Conservation (phyloP, 2,113 vertebrate genomes). For the Leptobrachium ailaonicum region DNA sequence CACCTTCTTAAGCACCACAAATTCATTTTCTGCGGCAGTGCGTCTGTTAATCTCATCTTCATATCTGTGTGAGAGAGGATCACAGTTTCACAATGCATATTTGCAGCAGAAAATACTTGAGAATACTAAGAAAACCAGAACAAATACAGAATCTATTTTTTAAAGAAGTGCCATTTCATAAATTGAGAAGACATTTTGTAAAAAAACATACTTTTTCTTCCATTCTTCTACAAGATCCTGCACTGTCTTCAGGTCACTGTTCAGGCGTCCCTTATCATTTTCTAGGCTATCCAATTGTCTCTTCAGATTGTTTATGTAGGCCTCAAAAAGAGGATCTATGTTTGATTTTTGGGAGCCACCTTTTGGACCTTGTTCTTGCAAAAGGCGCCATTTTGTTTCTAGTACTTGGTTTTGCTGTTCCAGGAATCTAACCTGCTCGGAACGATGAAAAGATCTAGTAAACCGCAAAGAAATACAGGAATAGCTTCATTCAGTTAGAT, state of each 20-base stretch:
- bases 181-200: neutral
- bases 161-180: too few species aligned
- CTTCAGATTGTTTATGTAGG: slow-evolving; percentile 71
- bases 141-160: too few species aligned
- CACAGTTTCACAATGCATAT: neutral
- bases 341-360: slow-evolving; percentile 57
- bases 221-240: slow-evolving; percentile 76
- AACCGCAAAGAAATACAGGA: slow-evolving; percentile 51
- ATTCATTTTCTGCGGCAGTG: slow-evolving; percentile 72
- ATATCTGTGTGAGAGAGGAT: slow-evolving; percentile 63
- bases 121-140: too few species aligned
- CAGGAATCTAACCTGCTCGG: too few species aligned
- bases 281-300: slow-evolving; percentile 68
- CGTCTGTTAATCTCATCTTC: slow-evolving; percentile 88
- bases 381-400: too few species aligned
- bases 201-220: slow-evolving; percentile 70
- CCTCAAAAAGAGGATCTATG: slow-evolving; percentile 70
- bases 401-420: too few species aligned
- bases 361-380: slow-evolving; percentile 60
- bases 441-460: slow-evolving; percentile 30
- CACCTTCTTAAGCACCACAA: slow-evolving; percentile 75
- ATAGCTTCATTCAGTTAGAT: too few species aligned
- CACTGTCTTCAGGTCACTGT: slow-evolving; percentile 72
- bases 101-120: too few species aligned
- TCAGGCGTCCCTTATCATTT: slow-evolving; percentile 68